Evolutionary conservation across 2,113 vertebrate genomes (phyloP), one percentile per base, ranked within the genome.

Genomic region (Myxocyprinus asiaticus): DNA sequence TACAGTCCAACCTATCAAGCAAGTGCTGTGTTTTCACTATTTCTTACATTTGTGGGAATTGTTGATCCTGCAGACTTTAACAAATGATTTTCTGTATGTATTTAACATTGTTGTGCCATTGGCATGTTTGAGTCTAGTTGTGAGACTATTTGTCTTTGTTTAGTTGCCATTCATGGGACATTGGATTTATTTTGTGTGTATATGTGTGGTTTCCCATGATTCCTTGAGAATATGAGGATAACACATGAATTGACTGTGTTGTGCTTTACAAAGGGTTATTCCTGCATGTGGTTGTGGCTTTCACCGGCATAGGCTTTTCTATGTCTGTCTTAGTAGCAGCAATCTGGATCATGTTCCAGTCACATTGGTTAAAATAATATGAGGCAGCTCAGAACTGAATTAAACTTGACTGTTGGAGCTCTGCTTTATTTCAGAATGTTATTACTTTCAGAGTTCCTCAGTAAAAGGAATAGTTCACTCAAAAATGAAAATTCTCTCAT

Each of bases 311-410:
- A 68, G 66, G 33, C 5, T 64, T 51, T 72, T 65, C 59, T 53
- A 63, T 71, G 67, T 79, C 58, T 48, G 22, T 12, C 63, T 42
- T 33, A 33, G 22, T 33, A 33, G 22, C n/a, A 58, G 44, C 48
- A 63, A 64, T n/a, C 22, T 50, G 53, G 17, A 51, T 71, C 77
- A 64, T 8, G 58, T 58, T 76, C 14, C n/a, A 58, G 4, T 67
- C 62, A 66, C 15, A 59, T 12, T 51, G 8, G 61, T 65, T 66
- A 73, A 55, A 72, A 66, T 79, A 72, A 72, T 45, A 79, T 9
- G 8, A 61, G 61, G 42, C 67, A 33, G 50, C 5, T n/a, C n/a
- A 6, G 7, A 33, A 33, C 22, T 33, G 22, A 33, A 33, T 33
- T 33, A 33, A 53, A 63, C 15, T 59, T 59, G 45, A 56, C 78